Conservation (phyloP, 2,888 invertebrate genomes). For the Parnassius mnemosyne region DNA sequence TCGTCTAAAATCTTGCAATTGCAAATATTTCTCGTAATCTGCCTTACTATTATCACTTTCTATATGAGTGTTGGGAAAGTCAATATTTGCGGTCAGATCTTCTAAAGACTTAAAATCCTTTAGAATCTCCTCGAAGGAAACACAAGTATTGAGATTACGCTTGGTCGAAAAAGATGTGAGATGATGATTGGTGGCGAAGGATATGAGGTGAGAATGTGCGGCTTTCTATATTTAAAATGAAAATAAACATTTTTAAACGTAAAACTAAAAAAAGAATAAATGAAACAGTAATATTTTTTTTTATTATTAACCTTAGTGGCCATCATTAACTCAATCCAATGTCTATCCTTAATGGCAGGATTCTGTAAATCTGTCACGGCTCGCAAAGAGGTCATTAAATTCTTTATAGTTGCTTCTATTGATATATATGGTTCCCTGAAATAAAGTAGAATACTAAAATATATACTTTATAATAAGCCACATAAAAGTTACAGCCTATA, state of each 20-base stretch:
- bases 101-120: constrained; percentile 50
- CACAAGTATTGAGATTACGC: constrained; percentile 32
- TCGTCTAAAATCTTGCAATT: constrained; percentile 60
- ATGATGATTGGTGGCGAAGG: constrained; percentile 50
- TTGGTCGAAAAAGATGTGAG: constrained; percentile 38
- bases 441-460: constrained; percentile 8
- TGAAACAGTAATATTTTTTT: not conserved
- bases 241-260: constrained; percentile 27
- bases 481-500: too few relatives aligned
- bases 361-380: constrained; percentile 97
- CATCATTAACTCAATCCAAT: constrained; percentile 96
- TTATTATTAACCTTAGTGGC: constrained; percentile 87
- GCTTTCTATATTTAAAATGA: constrained; percentile 54
- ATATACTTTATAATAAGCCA: too few relatives aligned
- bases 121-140: constrained; percentile 52
- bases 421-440: constrained; percentile 88
- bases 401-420: constrained; percentile 91
- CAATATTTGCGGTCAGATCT: constrained; percentile 24
- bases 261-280: not conserved
- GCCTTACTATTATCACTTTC: constrained; percentile 26
- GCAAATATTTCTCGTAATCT: constrained; percentile 40
- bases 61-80: constrained; percentile 22
- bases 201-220: constrained; percentile 48
- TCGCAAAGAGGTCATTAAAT: constrained; percentile 94
- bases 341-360: constrained; percentile 94